Evolutionary conservation across 2,888 invertebrate species (phyloP), one percentile per base, ranked within the genome.

Genomic region (Cremastinae sp.): DNA sequence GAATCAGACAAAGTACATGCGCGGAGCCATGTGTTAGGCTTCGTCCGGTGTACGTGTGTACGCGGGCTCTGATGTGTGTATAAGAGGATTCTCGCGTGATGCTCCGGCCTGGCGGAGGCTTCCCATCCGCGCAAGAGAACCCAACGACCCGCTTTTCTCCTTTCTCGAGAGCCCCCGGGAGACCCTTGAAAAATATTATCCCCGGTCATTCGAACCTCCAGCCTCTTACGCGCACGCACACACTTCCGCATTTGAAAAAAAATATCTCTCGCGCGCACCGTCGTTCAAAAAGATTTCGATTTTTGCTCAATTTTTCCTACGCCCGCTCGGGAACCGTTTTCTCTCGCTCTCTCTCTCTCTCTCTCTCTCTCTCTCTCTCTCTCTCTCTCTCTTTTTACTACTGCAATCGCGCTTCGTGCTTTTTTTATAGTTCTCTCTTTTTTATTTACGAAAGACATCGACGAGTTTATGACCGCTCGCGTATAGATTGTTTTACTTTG

Each of bases 71-170:
- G 51, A 34, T 43, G 41, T 41, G 28, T 53, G 69, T 69, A 49
- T 69, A 69, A 70, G 69, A 61, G 69, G 69, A 70, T 70, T 70
- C n/a, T n/a, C 69, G 69, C 69, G 69, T 53, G 69, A 70, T 70
- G 69, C 51, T 61, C 49, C 41, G 51, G 69, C 61, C 38, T 28
- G 51, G 18, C 69, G 69, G 41, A 70, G 69, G 69, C 61, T 70
- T 70, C 69, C 18, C 28, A 59, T 70, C 51, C 61, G 59, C 59
- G 28, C 56, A 38, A 45, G 49, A 69, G 69, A 70, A 70, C 66
- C 34, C 69, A 51, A 70, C 69, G 69, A 70, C 69, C 69, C 69
- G 69, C 69, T 70, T 70, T 70, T 70, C 69, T 70, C 69, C 43
- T 43, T 12, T 51, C 16, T 36, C 8, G 10, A 68, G 56, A 49